phyloP scores from a whole-genome alignment of 2,888 invertebrate species.

The Nomada fabriciana region DNA sequence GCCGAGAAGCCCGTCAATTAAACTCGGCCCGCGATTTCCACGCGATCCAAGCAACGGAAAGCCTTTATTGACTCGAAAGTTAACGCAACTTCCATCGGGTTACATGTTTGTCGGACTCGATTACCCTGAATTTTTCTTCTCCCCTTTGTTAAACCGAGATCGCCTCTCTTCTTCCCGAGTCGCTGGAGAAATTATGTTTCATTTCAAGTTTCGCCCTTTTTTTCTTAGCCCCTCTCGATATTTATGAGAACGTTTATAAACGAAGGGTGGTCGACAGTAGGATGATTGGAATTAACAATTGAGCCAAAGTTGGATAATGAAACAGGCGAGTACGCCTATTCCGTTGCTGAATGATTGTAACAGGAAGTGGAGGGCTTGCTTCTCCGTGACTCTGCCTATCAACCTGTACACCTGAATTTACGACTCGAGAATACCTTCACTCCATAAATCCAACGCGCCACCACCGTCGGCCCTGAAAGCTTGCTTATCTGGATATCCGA shows the following conservation, averaged over 20 bases:
- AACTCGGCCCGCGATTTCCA: neutral
- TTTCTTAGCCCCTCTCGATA: neutral
- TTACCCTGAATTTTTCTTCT: constrained; percentile 1
- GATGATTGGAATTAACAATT: neutral
- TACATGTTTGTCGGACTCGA: constrained; percentile 28
- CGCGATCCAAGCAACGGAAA: constrained; percentile 7
- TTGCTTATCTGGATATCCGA: constrained; percentile 71
- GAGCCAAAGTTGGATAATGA: constrained; percentile 33
- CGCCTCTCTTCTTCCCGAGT: neutral
- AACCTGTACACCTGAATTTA: constrained; percentile 58
- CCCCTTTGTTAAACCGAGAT: constrained; percentile 8
- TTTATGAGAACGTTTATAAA: neutral
- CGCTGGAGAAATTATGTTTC: constrained; percentile 31
- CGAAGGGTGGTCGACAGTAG: neutral
- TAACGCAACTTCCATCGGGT: constrained; percentile 31
- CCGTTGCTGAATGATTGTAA: constrained; percentile 63
- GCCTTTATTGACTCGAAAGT: constrained; percentile 46
- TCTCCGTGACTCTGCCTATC: constrained; percentile 62
- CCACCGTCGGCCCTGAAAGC: constrained; percentile 58
- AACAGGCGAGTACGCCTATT: constrained; percentile 51
- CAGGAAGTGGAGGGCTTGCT: constrained; percentile 66
- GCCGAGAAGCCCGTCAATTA: no score
- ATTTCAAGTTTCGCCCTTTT: constrained; percentile 26
- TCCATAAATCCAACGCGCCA: constrained; percentile 61
- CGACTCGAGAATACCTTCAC: constrained; percentile 56